Percentiles rank a stretch among this genome's conserved stretches.
Evolutionary conservation across 2,888 invertebrate genomes (phyloP).

Genomic region (Stenodema calcarata): DNA sequence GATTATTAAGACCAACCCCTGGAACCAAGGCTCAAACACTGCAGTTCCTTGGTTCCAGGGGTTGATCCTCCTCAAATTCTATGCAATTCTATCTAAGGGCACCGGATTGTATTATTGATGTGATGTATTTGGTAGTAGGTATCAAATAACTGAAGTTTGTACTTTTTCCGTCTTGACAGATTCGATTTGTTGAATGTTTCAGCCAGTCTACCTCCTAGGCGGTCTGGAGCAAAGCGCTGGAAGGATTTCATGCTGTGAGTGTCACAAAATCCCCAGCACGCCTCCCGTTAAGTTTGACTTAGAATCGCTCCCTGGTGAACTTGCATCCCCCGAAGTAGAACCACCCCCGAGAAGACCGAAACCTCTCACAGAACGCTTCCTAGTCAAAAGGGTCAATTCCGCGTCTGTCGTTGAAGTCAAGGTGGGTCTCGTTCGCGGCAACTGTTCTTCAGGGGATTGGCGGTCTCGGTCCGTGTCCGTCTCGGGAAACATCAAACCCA

Average conservation of each 20-base stretch:
- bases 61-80: no score
- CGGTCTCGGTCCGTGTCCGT: constrained; percentile 56
- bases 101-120: no score
- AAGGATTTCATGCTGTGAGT: constrained; percentile 72
- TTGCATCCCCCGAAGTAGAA: constrained; percentile 1
- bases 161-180: background rate
- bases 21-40: no score
- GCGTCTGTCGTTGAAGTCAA: constrained; percentile 57
- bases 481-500: constrained; percentile 53
- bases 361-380: constrained; percentile 53
- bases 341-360: background rate
- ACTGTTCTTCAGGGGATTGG: constrained; percentile 53
- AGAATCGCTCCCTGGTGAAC: constrained; percentile 45
- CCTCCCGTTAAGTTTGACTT: constrained; percentile 49
- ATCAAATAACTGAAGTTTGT: no score
- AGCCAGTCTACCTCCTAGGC: constrained; percentile 82
- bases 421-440: constrained; percentile 54
- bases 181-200: constrained; percentile 61
- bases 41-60: no score
- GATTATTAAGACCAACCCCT: no score
- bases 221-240: constrained; percentile 77
- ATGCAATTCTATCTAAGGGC: no score
- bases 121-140: no score
- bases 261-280: constrained; percentile 58
- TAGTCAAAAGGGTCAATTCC: constrained; percentile 57